These are phyloP conservation scores for Heliconius hewitsoni DNA, from an alignment of 1,140 invertebrate genomes.

Conservation along the genomic window DNA sequence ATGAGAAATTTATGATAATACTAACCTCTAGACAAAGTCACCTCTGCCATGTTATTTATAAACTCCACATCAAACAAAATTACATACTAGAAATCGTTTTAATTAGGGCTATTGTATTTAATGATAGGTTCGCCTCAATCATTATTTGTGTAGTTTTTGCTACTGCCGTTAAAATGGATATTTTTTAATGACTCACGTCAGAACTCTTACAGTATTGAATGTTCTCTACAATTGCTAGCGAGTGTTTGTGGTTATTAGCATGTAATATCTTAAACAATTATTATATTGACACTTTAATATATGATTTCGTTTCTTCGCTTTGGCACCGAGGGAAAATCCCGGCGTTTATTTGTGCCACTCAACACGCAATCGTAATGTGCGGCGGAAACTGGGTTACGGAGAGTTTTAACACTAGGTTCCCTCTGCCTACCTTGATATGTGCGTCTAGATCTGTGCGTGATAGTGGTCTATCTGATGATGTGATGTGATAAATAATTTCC, in stretches of 20 bases:
- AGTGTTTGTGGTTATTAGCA: constrained; percentile 6
- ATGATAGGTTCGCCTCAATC: constrained; percentile 44
- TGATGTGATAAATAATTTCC: too few species aligned
- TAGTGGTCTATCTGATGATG: too few species aligned
- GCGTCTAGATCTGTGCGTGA: too few species aligned
- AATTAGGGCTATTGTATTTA: constrained; percentile 47
- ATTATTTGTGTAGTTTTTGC: constrained; percentile 53
- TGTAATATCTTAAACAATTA: constrained; percentile 28
- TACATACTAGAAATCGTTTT: constrained; percentile 47
- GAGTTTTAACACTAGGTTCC: too few species aligned
- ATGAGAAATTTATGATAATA: constrained; percentile 40
- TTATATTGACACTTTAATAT: constrained; percentile 2
- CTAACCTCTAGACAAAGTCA: constrained; percentile 56
- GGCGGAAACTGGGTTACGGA: too few species aligned
- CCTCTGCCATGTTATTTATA: constrained; percentile 46
- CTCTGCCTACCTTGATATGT: too few species aligned
- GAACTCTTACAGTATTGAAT: neutral
- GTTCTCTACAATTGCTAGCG: neutral
- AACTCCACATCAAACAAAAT: constrained; percentile 46
- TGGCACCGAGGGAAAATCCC: too few species aligned
- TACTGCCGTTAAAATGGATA: constrained; percentile 25
- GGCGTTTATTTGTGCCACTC: too few species aligned
- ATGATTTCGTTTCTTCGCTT: neutral
- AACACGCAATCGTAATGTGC: too few species aligned
- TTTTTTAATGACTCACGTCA: constrained; percentile 4